Conservation (phyloP, 2,888 invertebrate species). For the Gerris lacustris region DNA sequence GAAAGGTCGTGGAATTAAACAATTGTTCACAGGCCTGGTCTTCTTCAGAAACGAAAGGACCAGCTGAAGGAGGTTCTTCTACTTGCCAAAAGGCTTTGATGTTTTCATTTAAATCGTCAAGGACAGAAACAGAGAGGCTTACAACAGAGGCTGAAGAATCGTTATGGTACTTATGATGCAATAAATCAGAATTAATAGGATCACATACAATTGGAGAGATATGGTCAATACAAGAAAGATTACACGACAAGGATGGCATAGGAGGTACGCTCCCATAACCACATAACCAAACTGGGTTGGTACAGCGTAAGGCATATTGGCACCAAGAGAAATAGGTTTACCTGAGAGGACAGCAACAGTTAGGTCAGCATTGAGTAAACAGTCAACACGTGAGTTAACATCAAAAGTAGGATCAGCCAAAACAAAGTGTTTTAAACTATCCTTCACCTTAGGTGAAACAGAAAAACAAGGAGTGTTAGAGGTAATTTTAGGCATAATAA, state of each 20-base stretch:
- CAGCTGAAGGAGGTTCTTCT: neutral
- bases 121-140: neutral
- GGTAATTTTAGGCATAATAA: neutral
- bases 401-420: neutral
- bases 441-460: neutral
- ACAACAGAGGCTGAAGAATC: neutral
- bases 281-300: neutral
- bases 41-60: neutral
- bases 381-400: neutral
- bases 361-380: neutral
- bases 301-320: neutral
- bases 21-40: neutral
- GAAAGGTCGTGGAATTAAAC: neutral
- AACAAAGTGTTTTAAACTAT: neutral
- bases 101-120: neutral
- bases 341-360: neutral
- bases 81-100: constrained; percentile 1
- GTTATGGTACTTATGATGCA: neutral
- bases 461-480: neutral
- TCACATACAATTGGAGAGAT: neutral
- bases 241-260: neutral
- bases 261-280: neutral
- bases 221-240: neutral
- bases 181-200: neutral
- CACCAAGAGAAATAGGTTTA: neutral